A percentile compares a stretch with the other conserved stretches of the same genome.
phyloP scores from a whole-genome alignment of 2,113 vertebrate species.

The Trematocara zebra region DNA sequence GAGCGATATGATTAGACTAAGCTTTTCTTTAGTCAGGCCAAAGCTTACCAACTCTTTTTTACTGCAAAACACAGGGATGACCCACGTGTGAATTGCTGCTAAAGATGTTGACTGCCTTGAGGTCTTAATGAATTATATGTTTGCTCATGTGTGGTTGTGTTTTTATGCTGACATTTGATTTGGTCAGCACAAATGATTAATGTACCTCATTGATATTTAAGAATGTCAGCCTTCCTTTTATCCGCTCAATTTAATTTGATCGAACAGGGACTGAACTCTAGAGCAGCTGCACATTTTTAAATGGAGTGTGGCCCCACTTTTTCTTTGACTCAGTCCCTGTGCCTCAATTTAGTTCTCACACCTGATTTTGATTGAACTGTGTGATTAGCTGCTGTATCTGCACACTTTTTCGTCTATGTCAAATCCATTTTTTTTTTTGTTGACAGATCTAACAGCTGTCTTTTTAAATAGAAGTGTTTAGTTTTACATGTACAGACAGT shows the following conservation, averaged over 20 bases:
- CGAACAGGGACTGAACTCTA: neutral
- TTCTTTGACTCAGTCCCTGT: neutral
- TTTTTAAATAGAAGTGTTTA: neutral
- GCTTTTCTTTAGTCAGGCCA: neutral
- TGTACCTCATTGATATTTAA: neutral
- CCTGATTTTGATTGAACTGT: neutral
- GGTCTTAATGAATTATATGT: neutral
- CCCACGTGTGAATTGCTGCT: slow-evolving; percentile 42
- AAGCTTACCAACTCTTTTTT: slow-evolving; percentile 7
- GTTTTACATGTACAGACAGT: neutral
- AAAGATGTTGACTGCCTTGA: slow-evolving; percentile 10
- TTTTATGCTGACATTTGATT: neutral
- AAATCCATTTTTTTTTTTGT: neutral
- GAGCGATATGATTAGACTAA: neutral
- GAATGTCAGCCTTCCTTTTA: slow-evolving; percentile 3
- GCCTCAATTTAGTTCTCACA: neutral
- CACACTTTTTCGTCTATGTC: neutral
- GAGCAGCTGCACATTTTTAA: neutral
- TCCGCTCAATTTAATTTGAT: neutral
- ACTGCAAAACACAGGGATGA: neutral
- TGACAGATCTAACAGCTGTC: neutral
- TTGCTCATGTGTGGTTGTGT: neutral
- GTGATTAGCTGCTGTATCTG: neutral
- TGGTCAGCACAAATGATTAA: neutral
- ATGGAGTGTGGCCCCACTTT: neutral